Base-by-base conservation (phyloP, 2,797 vertebrate genomes). In the Melanotaenia nigrans region DNA sequence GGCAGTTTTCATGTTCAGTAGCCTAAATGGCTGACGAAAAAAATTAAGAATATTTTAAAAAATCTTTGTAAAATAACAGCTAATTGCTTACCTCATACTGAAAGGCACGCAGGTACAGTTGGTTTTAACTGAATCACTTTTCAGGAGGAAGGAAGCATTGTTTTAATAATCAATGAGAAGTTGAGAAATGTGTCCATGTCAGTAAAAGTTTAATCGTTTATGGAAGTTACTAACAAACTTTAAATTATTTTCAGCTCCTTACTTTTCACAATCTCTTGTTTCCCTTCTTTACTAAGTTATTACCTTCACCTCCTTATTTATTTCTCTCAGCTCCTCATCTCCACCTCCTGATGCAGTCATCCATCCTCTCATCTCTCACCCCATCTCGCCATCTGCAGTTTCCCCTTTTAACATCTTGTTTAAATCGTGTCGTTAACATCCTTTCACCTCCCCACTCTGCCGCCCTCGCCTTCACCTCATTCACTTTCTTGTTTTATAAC, bases 401-500 rank as follows among this genome's bases (percentile, higher is more conserved):
- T 56, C 66, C 72, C 73, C 69, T 51, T 74, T 80, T 63, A 85
- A 74, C 75, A 68, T 79, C 77, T 71, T 83, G 72, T 91, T 88
- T 82, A 75, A 86, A 84, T 83, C 24, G 54, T 81, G 77, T 78
- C 60, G 1, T 75, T 77, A 53, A 61, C 71, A 79, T 85, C 76
- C 69, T 78, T 76, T 79, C 81, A 69, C 78, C 79, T 74, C 78
- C 25, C 65, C 56, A 1, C 58, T 72, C 79, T 2, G 56, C 57
- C 58, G 58, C 80, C 77, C 83, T 73, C 47, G 5, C 77, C 86
- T 59, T 89, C 83, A 89, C 84, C 81, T 85, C 80, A 65, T 84
- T 75, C 77, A 6, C 75, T 75, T 68, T 71, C 80, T 87, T 80
- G 78, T 90, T 89, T 89, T 87, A 79, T 78, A 80, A 87, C 80